Evolutionary conservation across 1,140 invertebrate genomes (phyloP), one percentile per base, ranked within the genome.

Genomic region (Cecropterus lyciades): DNA sequence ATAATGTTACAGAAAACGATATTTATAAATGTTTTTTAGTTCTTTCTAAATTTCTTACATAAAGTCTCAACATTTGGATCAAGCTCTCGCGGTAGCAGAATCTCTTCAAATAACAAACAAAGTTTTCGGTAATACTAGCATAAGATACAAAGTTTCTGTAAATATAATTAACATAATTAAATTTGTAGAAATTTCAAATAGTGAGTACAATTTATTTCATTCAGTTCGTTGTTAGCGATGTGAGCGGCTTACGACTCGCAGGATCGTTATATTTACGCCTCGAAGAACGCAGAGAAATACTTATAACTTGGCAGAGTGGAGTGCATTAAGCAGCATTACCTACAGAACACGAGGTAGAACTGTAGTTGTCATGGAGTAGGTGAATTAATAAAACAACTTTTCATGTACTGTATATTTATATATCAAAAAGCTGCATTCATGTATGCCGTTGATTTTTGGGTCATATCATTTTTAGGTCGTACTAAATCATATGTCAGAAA

Each of bases 221-320:
- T 69, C 69, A 66, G 72, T 65, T 49, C 43, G 55, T 70, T 75
- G 69, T 72, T 70, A 65, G 69, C 69, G 65, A 70, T 69, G 69
- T 75, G 69, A 72, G 64, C 55, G 55, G 52, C 71, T 83, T 76
- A 79, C 69, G 73, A 75, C 60, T 67, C 55, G 67, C 45, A 56
- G 68, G 63, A 65, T 72, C 64, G 72, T 82, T 75, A 77, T 77
- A 79, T 80, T 73, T 75, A 73, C 72, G 68, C 69, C 69, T 55
- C 56, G 70, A 53, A 68, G 70, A 71, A 73, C 53, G 33, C 60
- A 69, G 20, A 52, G 42, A 59, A 70, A 70, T 77, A 67, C 76
- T 74, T 72, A 74, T 71, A 73, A 76, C 70, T 75, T 73, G 53
- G 57, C 53, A 66, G 67, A 67, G 57, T 63, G 60, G 53, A 70